These are phyloP conservation scores for Pollicipes pollicipes DNA, from an alignment of 1,140 invertebrate genomes.

Conservation along the genomic window DNA sequence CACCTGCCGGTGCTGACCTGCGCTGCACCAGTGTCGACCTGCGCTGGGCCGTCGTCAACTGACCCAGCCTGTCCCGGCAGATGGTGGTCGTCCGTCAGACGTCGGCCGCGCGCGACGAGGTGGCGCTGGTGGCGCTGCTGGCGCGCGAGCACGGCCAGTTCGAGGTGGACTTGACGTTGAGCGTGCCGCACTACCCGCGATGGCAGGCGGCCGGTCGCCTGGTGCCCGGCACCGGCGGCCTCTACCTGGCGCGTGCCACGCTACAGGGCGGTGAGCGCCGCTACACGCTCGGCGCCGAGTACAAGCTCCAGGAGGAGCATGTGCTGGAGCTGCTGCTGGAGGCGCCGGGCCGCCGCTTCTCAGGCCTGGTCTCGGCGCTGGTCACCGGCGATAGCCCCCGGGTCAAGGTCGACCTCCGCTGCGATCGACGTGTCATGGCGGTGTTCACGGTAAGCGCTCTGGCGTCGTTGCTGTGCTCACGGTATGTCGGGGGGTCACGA, in stretches of 20 bases:
- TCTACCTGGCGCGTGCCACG: constrained; percentile 4
- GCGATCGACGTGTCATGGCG: background rate
- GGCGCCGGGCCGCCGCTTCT: background rate
- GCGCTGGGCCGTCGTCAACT: no score
- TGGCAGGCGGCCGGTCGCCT: background rate
- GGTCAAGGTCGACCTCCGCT: background rate
- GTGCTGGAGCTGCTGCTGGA: background rate
- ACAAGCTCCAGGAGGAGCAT: background rate
- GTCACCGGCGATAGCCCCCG: background rate
- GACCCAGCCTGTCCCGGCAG: background rate
- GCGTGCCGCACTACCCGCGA: background rate
- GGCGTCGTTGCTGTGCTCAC: no score
- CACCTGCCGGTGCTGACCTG: no score
- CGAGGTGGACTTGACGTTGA: background rate
- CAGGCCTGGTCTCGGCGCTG: background rate
- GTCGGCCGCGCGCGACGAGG: background rate
- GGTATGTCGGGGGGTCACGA: no score
- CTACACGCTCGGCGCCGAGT: background rate
- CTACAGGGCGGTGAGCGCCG: constrained; percentile 20
- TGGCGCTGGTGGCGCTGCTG: background rate
- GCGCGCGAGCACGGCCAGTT: background rate
- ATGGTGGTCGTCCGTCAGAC: background rate
- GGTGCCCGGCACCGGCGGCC: background rate
- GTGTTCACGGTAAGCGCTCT: background rate
- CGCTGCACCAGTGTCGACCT: no score